phyloP scores from a whole-genome alignment of 2,888 invertebrate genomes.

The Microdon myrmicae region DNA sequence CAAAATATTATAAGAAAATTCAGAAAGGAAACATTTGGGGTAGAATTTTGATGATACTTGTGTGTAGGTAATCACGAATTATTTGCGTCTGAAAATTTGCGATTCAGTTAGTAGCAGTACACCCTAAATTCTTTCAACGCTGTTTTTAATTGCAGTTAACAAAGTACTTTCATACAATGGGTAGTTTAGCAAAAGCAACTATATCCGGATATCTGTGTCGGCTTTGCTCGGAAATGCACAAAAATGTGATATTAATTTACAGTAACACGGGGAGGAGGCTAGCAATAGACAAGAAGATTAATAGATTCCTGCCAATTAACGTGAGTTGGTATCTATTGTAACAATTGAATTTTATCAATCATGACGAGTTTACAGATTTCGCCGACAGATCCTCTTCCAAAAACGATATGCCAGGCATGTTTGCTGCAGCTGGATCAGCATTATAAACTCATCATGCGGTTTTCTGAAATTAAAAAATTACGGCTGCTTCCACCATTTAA shows the following conservation, averaged over 20 bases:
- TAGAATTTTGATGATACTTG: too few relatives aligned
- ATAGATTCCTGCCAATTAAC: constrained; percentile 82
- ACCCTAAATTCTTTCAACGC: too few relatives aligned
- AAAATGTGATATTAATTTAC: constrained; percentile 83
- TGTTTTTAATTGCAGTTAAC: too few relatives aligned
- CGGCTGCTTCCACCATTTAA: too few relatives aligned
- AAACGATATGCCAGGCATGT: constrained; percentile 75
- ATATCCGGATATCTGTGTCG: constrained; percentile 87
- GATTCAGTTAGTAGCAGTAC: too few relatives aligned
- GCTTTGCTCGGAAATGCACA: constrained; percentile 86
- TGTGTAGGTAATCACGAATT: too few relatives aligned
- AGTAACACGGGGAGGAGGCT: constrained; percentile 81
- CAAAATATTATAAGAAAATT: too few relatives aligned
- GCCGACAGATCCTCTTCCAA: constrained; percentile 75
- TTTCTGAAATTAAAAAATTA: too few relatives aligned
- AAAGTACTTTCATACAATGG: too few relatives aligned
- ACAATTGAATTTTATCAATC: constrained; percentile 8
- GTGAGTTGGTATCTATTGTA: constrained; percentile 68
- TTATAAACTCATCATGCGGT: constrained; percentile 62
- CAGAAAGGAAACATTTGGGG: too few relatives aligned
- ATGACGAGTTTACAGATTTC: constrained; percentile 69
- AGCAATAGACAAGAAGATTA: constrained; percentile 81
- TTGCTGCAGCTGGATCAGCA: constrained; percentile 73
- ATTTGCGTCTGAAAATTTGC: too few relatives aligned
- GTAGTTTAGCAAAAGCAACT: constrained; percentile 82